A percentile compares a stretch with the other conserved stretches of the same genome.
phyloP scores from a whole-genome alignment of 2,113 vertebrate species.

The Bettongia penicillata region DNA sequence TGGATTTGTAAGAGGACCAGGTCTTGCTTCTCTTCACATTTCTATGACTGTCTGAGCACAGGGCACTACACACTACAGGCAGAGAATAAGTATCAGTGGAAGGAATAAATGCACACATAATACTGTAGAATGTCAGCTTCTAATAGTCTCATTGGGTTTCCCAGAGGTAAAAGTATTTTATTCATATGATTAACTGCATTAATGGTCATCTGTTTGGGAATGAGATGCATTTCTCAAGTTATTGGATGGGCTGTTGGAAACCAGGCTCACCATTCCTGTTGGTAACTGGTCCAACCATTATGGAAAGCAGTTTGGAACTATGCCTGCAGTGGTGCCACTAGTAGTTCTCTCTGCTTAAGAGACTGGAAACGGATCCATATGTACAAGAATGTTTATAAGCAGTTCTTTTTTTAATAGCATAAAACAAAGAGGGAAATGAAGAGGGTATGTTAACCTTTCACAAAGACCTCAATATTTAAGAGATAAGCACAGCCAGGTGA shows the following conservation, averaged over 20 bases:
- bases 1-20: no score
- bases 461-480: background rate
- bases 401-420: background rate
- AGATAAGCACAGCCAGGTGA: background rate
- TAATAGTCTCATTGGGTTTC: background rate
- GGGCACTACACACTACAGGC: background rate
- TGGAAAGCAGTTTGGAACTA: background rate
- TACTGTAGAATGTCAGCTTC: background rate
- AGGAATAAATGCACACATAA: background rate
- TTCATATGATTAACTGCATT: background rate
- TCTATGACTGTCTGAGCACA: background rate
- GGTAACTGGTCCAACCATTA: background rate
- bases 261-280: background rate
- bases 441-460: background rate
- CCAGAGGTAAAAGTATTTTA: background rate
- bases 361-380: background rate
- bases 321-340: background rate
- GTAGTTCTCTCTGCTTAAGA: background rate
- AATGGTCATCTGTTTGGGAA: background rate
- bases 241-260: background rate
- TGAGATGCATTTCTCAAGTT: background rate
- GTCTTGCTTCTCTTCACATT: background rate
- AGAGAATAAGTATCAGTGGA: background rate
- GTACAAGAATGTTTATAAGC: background rate
- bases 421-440: background rate